These are phyloP conservation scores for Papilio demoleus DNA, from an alignment of 2,888 invertebrate genomes.

Conservation along the genomic window DNA sequence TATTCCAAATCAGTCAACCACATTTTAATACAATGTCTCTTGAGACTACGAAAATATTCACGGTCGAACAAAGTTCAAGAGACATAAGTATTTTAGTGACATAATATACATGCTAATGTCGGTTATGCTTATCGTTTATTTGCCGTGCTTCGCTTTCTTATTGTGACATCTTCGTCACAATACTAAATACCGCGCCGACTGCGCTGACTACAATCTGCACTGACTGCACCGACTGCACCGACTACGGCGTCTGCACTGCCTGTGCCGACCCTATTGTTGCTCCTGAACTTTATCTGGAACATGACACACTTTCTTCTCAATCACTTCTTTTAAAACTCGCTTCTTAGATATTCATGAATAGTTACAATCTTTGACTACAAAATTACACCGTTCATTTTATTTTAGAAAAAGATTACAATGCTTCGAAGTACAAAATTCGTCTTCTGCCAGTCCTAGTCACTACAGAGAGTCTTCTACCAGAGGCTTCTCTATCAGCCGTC, in stretches of 20 bases:
- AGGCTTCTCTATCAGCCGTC: too few relatives aligned
- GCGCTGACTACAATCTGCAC: conserved; percentile 17
- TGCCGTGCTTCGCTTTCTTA: conserved; percentile 27
- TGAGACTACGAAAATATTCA: neutral
- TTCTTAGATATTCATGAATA: conserved; percentile 20
- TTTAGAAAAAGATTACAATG: neutral
- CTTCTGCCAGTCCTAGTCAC: too few relatives aligned
- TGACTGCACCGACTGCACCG: conserved; percentile 2
- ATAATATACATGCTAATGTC: conserved; percentile 6
- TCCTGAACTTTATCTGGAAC: conserved; percentile 31
- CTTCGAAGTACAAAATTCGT: neutral
- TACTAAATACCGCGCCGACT: too few relatives aligned
- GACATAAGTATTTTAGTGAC: neutral
- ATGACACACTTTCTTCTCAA: conserved; percentile 38
- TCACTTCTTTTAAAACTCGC: conserved; percentile 10
- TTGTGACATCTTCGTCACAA: conserved; percentile 35
- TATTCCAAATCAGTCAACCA: neutral
- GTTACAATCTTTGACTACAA: neutral
- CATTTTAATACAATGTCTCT: neutral
- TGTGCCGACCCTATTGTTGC: conserved; percentile 31
- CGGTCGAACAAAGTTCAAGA: neutral
- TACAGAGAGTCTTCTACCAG: too few relatives aligned
- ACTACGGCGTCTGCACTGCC: too few relatives aligned
- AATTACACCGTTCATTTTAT: neutral
- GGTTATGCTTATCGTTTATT: conserved; percentile 30